Evolutionary conservation across 2,888 invertebrate species (phyloP).

Genomic region (Lepidocyrtinus sp.): DNA sequence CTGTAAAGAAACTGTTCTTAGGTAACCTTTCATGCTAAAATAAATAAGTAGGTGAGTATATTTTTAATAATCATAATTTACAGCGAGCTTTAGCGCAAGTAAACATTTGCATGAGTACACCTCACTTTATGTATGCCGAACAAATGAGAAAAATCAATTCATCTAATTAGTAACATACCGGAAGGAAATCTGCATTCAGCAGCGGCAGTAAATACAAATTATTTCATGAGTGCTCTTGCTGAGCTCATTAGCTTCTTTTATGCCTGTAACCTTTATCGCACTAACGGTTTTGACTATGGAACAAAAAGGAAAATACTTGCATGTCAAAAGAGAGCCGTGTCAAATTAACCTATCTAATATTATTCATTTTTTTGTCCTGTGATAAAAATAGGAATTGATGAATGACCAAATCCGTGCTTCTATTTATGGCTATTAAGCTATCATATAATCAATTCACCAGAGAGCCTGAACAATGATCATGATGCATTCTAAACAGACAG

Average conservation of each 20-base stretch:
- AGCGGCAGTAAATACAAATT: background rate
- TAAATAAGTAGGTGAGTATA: background rate
- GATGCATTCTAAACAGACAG: too few relatives aligned
- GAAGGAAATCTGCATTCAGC: slow-evolving; percentile 18
- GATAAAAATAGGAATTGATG: too few relatives aligned
- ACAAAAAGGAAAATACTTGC: too few relatives aligned
- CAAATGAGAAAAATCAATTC: slow-evolving; percentile 38
- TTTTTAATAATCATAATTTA: background rate
- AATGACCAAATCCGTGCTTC: too few relatives aligned
- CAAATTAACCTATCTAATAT: slow-evolving; percentile 8
- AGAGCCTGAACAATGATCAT: too few relatives aligned
- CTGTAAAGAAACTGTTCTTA: too few relatives aligned
- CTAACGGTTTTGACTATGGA: slow-evolving; percentile 22
- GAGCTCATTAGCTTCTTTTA: slow-evolving; percentile 5
- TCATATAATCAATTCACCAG: too few relatives aligned
- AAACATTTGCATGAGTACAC: background rate
- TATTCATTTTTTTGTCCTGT: too few relatives aligned
- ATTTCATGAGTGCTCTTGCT: too few relatives aligned
- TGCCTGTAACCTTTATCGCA: slow-evolving; percentile 3
- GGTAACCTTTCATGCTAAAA: too few relatives aligned
- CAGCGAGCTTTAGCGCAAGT: background rate
- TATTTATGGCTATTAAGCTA: too few relatives aligned
- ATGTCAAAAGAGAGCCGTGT: background rate
- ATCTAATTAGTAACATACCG: slow-evolving; percentile 41
- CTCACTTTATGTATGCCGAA: background rate